Percentiles rank a stretch among this genome's conserved stretches.
phyloP scores from a whole-genome alignment of 2,888 invertebrate species.

The Eulithis prunata region DNA sequence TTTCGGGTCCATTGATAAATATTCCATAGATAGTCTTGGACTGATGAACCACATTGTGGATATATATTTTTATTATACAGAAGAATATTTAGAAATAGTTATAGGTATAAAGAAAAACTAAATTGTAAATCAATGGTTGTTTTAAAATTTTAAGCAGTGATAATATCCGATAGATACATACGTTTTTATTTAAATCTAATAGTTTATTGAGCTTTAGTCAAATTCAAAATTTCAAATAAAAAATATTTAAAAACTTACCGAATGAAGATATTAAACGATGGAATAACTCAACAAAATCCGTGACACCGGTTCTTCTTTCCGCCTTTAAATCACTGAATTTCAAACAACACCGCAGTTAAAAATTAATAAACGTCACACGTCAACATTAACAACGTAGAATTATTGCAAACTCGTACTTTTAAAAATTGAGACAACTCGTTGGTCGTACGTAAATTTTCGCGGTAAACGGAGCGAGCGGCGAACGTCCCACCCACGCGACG shows the following conservation, averaged over 20 bases:
- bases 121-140: no score
- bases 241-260: slow-evolving; percentile 36
- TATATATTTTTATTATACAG: no score
- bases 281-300: slow-evolving; percentile 51
- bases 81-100: no score
- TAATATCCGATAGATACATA: no score
- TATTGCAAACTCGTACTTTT: slow-evolving; percentile 31
- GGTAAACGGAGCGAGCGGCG: slow-evolving; percentile 62
- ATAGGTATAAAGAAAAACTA: no score
- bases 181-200: no score
- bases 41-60: slow-evolving; percentile 14
- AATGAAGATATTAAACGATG: slow-evolving; percentile 28
- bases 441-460: slow-evolving; percentile 75
- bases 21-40: slow-evolving; percentile 43
- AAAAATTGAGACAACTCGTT: slow-evolving; percentile 39
- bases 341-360: slow-evolving; percentile 56
- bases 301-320: slow-evolving; percentile 40
- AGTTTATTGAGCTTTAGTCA: background rate
- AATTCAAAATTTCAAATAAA: background rate
- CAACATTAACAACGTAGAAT: slow-evolving; percentile 53
- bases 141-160: no score
- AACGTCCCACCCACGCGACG: slow-evolving; percentile 66
- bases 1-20: slow-evolving; percentile 58
- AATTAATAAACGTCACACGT: slow-evolving; percentile 64
- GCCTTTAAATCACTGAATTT: slow-evolving; percentile 55